Percentiles rank a stretch among this genome's conserved stretches.
phyloP scores from a whole-genome alignment of 2,888 invertebrate species.

The Phalera bucephala region DNA sequence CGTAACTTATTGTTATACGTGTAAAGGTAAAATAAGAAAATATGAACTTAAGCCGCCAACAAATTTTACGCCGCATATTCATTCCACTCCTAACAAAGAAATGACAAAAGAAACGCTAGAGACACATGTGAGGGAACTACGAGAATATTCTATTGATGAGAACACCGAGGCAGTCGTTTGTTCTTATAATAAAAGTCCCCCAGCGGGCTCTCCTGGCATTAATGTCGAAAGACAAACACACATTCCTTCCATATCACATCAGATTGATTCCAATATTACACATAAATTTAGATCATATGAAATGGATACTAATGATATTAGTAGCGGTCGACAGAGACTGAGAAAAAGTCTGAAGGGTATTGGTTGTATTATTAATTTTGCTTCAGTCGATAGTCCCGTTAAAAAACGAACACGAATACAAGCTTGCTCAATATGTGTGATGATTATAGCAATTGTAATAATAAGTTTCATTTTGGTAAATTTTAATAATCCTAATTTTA shows the following conservation, averaged over 20 bases:
- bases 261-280: slow-evolving; percentile 64
- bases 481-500: slow-evolving; percentile 71
- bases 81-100: slow-evolving; percentile 67
- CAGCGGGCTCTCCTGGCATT: slow-evolving; percentile 31
- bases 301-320: slow-evolving; percentile 48
- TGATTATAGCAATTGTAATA: slow-evolving; percentile 76
- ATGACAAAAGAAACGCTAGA: slow-evolving; percentile 28
- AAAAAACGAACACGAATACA: slow-evolving; percentile 78
- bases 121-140: slow-evolving; percentile 25
- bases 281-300: slow-evolving; percentile 68
- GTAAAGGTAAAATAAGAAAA: slow-evolving; percentile 74
- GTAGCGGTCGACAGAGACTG: slow-evolving; percentile 60
- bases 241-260: slow-evolving; percentile 74
- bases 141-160: slow-evolving; percentile 37
- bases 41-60: slow-evolving; percentile 62
- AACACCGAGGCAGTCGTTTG: slow-evolving; percentile 32
- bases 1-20: slow-evolving; percentile 67
- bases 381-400: slow-evolving; percentile 67
- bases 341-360: slow-evolving; percentile 74
- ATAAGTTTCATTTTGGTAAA: slow-evolving; percentile 79
- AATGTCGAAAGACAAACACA: slow-evolving; percentile 44
- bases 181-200: slow-evolving; percentile 31
- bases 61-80: slow-evolving; percentile 59
- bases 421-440: slow-evolving; percentile 80
- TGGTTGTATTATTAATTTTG: slow-evolving; percentile 72